Conservation (phyloP, 2,113 vertebrate genomes). For the Agapornis roseicollis region DNA sequence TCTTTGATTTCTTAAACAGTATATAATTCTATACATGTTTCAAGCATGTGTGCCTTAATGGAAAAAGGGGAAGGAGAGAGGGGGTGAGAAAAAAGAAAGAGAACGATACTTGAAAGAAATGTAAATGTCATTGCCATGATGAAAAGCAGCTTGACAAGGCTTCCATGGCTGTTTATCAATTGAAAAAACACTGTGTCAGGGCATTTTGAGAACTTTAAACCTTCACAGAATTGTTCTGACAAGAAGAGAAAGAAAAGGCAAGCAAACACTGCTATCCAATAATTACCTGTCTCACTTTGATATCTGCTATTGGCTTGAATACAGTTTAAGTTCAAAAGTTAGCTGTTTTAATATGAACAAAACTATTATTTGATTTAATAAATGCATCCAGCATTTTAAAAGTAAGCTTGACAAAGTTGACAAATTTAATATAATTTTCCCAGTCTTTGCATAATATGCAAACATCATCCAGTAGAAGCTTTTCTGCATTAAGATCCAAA, state of each 20-base stretch:
- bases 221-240: background rate
- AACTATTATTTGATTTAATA: background rate
- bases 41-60: background rate
- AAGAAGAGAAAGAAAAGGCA: background rate
- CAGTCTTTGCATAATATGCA: background rate
- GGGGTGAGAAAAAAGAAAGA: background rate
- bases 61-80: background rate
- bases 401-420: background rate
- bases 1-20: background rate
- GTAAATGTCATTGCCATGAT: background rate
- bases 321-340: background rate
- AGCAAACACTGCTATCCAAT: background rate
- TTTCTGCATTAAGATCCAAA: background rate
- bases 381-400: background rate
- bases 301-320: background rate
- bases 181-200: constrained; percentile 24
- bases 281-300: constrained; percentile 1
- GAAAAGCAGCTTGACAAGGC: background rate
- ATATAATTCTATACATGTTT: background rate
- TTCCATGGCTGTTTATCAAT: background rate
- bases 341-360: background rate
- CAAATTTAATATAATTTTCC: background rate
- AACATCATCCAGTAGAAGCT: background rate
- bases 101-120: background rate
- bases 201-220: constrained; percentile 9